A percentile compares a stretch with the other conserved stretches of the same genome.
These are phyloP conservation scores for Salticus scenicus DNA, from an alignment of 2,888 invertebrate genomes.

Conservation along the genomic window DNA sequence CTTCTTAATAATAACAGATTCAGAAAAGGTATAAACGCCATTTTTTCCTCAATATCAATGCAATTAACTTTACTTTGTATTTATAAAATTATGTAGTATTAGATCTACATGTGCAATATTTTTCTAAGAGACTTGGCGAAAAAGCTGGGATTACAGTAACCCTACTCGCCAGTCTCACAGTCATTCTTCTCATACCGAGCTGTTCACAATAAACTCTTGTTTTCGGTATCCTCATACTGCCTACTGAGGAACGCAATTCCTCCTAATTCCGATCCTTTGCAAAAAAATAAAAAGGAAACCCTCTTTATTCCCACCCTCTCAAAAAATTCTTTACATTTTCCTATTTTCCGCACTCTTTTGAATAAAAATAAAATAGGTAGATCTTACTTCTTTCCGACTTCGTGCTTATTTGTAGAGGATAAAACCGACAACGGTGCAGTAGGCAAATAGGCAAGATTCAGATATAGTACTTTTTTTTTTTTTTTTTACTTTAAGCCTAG, in stretches of 20 bases:
- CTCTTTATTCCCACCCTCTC: neutral
- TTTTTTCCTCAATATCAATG: too few species aligned
- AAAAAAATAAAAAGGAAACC: neutral
- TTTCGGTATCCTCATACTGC: slow-evolving; percentile 25
- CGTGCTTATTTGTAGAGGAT: neutral
- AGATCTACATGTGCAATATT: too few species aligned
- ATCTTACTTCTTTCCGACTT: neutral
- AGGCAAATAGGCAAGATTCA: neutral
- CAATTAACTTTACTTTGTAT: too few species aligned
- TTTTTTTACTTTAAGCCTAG: too few species aligned
- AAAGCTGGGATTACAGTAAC: slow-evolving; percentile 18
- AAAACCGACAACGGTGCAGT: neutral
- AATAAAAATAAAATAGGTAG: neutral
- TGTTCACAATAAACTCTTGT: slow-evolving; percentile 43
- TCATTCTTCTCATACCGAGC: slow-evolving; percentile 16
- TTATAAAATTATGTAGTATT: too few species aligned
- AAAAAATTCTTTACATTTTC: slow-evolving; percentile 4
- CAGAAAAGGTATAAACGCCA: too few species aligned
- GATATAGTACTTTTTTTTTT: too few species aligned
- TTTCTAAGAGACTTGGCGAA: neutral
- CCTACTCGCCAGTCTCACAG: slow-evolving; percentile 19
- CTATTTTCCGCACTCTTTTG: neutral
- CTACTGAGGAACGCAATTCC: slow-evolving; percentile 4
- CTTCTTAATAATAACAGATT: too few species aligned
- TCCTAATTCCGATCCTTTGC: slow-evolving; percentile 17